Base-by-base conservation (phyloP, 1,140 invertebrate species). In the Pinna nobilis region DNA sequence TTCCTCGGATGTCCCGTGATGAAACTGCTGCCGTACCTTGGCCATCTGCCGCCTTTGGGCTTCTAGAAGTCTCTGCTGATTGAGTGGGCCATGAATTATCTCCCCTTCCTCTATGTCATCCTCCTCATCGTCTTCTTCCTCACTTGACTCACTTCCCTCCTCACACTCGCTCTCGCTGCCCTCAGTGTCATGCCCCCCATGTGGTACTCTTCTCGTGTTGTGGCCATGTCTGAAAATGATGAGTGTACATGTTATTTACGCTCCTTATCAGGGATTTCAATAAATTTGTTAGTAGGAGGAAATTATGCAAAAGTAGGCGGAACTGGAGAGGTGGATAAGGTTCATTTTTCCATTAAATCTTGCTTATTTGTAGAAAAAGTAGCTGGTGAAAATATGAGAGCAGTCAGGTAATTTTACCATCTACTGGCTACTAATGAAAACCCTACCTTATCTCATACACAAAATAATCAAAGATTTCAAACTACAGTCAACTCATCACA, bases 111-210 rank as follows among this genome's bases (percentile, higher is more conserved):
- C 78, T 5, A 74, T 59, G 20, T 66, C 74, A 23, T 82, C 81
- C 47, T 83, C 78, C 11, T 80, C 82, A 25, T 78, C 76, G 44
- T 76, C 76, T 44, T 76, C 74, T 20, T 84, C 82, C 23, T 82
- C 78, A 50, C 76, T 78, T 15, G 77, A 70, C n/a, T 76, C 76
- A 15, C 67, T 78, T 33, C 72, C 70, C 47, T 82, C 79, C 35
- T 63, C 73, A 20, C 71, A 59, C 15, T 80, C 78, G 53, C 73
- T 75, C n/a, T 77, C 79, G 28, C 74, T 79, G 3, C 65, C 73
- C 1, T 77, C 73, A 30, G 51, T 68, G 32, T 78, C 70, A 3
- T 67, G 65, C 37, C 35, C 55, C 5, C 30, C 60, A 32, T 57
- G 61, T 3, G 33, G 23, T 1, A 72, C 70, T 37, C 70, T 64